A percentile compares a stretch with the other conserved stretches of the same genome.
phyloP scores from a whole-genome alignment of 2,888 invertebrate species.

The Trachelus troglodyta region DNA sequence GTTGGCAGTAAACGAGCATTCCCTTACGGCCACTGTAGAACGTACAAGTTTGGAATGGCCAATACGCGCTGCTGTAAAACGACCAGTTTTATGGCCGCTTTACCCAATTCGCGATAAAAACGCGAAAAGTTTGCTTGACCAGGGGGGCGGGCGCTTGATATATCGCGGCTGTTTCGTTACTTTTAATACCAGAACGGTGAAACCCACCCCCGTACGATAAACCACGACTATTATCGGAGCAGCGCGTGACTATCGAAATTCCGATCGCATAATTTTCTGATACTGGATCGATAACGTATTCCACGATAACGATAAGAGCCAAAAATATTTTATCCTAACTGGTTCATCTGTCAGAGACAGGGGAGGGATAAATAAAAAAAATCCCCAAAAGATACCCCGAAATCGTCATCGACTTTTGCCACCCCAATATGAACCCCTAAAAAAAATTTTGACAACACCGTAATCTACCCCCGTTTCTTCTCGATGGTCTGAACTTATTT shows the following conservation, averaged over 20 bases:
- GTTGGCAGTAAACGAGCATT: background rate
- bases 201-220: slow-evolving; percentile 35
- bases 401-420: no score
- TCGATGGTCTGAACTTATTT: no score
- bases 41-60: background rate
- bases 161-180: slow-evolving; percentile 21
- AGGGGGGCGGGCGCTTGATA: slow-evolving; percentile 12
- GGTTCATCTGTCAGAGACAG: no score
- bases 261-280: no score
- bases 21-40: background rate
- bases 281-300: no score
- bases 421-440: no score
- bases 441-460: no score
- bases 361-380: no score
- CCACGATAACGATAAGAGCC: no score
- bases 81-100: slow-evolving; percentile 27
- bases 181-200: slow-evolving; percentile 22
- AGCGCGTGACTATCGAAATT: slow-evolving; percentile 33
- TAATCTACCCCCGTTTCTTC: no score
- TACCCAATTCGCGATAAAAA: slow-evolving; percentile 25
- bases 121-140: slow-evolving; percentile 27
- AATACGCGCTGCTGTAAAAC: slow-evolving; percentile 8
- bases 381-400: no score
- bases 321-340: no score
- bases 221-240: slow-evolving; percentile 50